These are phyloP conservation scores for Octonoba sinensis DNA, from an alignment of 2,888 invertebrate species.

Conservation along the genomic window DNA sequence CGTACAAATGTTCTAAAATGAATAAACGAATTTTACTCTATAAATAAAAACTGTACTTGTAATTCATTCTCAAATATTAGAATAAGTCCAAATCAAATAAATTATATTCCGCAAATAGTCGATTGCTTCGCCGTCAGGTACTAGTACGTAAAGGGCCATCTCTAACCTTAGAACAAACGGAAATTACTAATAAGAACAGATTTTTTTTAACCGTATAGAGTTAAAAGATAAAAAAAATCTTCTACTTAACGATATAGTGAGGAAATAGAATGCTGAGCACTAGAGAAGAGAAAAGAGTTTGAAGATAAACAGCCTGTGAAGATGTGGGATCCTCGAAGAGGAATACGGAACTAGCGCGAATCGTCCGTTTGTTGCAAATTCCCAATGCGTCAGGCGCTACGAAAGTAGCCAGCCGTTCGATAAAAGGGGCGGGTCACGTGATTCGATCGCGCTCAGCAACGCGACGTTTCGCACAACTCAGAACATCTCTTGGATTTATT, in stretches of 20 bases:
- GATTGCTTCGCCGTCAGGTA: too few species aligned
- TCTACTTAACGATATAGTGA: not conserved
- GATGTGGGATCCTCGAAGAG: not conserved
- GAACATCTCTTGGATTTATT: not conserved
- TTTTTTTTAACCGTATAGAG: not conserved
- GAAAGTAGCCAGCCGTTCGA: constrained; percentile 57
- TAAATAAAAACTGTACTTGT: too few species aligned
- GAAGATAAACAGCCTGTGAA: not conserved
- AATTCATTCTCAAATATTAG: too few species aligned
- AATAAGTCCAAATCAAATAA: too few species aligned
- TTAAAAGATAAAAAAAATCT: not conserved
- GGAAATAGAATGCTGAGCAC: not conserved
- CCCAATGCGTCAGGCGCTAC: constrained; percentile 49
- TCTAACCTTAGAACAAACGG: too few species aligned
- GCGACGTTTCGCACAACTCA: constrained; percentile 9
- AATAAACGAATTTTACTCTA: too few species aligned
- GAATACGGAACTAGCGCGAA: constrained; percentile 12
- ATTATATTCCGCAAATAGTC: too few species aligned
- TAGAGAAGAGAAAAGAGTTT: not conserved
- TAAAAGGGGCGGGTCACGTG: constrained; percentile 61
- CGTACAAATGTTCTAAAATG: too few species aligned
- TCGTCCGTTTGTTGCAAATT: constrained; percentile 42
- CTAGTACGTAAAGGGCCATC: too few species aligned
- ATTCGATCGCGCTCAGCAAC: constrained; percentile 25
- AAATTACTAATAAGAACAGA: too few species aligned